These are phyloP conservation scores for Archocentrus centrarchus DNA, from an alignment of 2,113 vertebrate genomes.

Conservation along the genomic window DNA sequence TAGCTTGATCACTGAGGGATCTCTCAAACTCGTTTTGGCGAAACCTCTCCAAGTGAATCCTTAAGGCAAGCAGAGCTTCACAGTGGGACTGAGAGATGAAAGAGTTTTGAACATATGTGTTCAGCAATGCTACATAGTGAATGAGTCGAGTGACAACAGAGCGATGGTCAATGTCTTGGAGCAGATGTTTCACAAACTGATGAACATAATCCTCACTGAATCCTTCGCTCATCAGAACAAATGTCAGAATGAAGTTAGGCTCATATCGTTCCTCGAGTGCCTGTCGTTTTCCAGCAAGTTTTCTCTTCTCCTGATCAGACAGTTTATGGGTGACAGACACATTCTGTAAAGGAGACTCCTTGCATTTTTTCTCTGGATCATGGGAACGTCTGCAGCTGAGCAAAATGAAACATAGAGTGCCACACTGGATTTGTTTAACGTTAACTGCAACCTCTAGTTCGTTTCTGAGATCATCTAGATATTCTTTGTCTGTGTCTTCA, in stretches of 20 bases:
- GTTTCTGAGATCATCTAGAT: conserved; percentile 78
- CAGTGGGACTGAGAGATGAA: conserved; percentile 87
- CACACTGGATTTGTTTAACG: conserved; percentile 67
- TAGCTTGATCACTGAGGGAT: conserved; percentile 77
- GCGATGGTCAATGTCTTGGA: conserved; percentile 74
- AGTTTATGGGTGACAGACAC: conserved; percentile 86
- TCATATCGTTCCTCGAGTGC: conserved; percentile 68
- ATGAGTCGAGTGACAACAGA: conserved; percentile 78
- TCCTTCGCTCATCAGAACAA: conserved; percentile 86
- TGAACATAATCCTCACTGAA: conserved; percentile 73
- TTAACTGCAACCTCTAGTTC: conserved; percentile 76
- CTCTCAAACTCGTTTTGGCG: conserved; percentile 73
- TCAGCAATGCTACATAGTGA: conserved; percentile 83
- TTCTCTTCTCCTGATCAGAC: conserved; percentile 76
- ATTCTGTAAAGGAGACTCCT: conserved; percentile 76
- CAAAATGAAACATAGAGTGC: conserved; percentile 82
- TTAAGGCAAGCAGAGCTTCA: conserved; percentile 79
- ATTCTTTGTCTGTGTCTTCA: conserved; percentile 85
- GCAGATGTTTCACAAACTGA: conserved; percentile 78
- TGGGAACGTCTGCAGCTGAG: conserved; percentile 82
- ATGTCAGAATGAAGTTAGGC: conserved; percentile 83
- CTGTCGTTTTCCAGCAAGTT: conserved; percentile 76
- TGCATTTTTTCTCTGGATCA: conserved; percentile 79
- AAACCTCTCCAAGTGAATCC: conserved; percentile 44
- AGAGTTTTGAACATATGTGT: conserved; percentile 85